Percentiles rank a stretch among this genome's conserved stretches.
These are phyloP conservation scores for Heliconius sara DNA, from an alignment of 2,888 invertebrate species.

Conservation along the genomic window DNA sequence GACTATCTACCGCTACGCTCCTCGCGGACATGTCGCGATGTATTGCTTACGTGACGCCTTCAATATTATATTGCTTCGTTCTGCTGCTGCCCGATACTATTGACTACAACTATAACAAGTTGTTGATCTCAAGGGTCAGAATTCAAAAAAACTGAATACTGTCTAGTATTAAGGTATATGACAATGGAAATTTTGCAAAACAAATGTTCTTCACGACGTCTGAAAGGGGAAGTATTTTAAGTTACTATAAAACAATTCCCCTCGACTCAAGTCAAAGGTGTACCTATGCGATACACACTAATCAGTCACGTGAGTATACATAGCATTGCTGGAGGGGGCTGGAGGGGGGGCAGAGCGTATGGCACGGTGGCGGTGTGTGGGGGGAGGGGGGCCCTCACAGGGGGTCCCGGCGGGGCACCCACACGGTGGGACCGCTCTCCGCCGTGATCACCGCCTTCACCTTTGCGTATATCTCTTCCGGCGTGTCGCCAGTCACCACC, in stretches of 20 bases:
- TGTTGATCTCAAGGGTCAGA: background rate
- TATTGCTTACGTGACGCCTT: conserved; percentile 39
- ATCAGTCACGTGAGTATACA: conserved; percentile 10
- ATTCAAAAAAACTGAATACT: conserved; percentile 1
- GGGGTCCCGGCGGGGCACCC: conserved; percentile 98
- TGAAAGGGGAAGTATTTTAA: background rate
- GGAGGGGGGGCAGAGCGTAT: conserved; percentile 27
- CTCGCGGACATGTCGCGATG: conserved; percentile 26
- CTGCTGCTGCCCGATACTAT: conserved; percentile 15
- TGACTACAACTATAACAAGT: background rate
- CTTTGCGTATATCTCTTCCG: conserved; percentile 97
- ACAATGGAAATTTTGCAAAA: background rate
- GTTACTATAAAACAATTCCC: background rate
- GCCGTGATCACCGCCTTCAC: conserved; percentile 97
- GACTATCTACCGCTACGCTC: conserved; percentile 51
- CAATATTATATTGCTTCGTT: conserved; percentile 28
- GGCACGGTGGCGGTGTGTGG: conserved; percentile 50
- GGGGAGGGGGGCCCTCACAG: conserved; percentile 88
- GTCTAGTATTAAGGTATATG: background rate
- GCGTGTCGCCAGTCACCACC: conserved; percentile 98
- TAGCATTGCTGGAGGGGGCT: background rate
- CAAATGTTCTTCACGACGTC: background rate
- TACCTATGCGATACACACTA: background rate
- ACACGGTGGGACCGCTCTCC: conserved; percentile 97
- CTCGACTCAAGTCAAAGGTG: background rate